Conservation (phyloP, 2,888 invertebrate species). For the Adelphocoris suturalis region DNA sequence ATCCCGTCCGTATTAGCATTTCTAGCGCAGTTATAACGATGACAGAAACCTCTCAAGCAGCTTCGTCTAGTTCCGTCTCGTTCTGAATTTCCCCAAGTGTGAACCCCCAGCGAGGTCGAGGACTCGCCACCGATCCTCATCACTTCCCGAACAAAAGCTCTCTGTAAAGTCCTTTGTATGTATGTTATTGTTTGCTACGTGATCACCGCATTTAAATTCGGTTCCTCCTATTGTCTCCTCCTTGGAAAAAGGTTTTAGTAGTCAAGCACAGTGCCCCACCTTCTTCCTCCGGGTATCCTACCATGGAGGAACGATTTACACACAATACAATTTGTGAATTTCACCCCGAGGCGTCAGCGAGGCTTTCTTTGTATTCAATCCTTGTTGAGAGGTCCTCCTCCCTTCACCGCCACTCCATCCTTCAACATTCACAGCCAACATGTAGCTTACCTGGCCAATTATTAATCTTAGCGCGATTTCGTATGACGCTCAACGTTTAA, state of each 20-base stretch:
- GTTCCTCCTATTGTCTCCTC: conserved; percentile 70
- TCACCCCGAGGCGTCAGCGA: conserved; percentile 70
- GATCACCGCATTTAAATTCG: conserved; percentile 71
- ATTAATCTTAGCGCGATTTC: background rate
- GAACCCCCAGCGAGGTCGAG: conserved; percentile 56
- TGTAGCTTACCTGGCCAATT: background rate
- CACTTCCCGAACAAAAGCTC: conserved; percentile 53
- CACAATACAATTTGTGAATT: conserved; percentile 72
- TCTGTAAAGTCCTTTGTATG: conserved; percentile 66
- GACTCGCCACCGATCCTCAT: conserved; percentile 52
- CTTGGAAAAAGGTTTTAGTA: conserved; percentile 67
- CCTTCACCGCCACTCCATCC: background rate
- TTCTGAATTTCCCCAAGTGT: conserved; percentile 40
- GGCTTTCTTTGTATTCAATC: conserved; percentile 68
- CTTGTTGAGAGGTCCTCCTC: conserved; percentile 46
- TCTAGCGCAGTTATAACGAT: too few relatives aligned
- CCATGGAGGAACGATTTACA: conserved; percentile 65
- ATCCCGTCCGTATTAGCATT: too few relatives aligned
- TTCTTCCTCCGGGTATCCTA: conserved; percentile 61
- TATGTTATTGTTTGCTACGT: conserved; percentile 71
- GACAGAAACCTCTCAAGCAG: background rate
- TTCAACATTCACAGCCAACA: background rate
- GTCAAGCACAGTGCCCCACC: conserved; percentile 70
- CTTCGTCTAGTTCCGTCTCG: background rate
- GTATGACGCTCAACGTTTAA: too few relatives aligned